These are phyloP conservation scores for Novumbra hubbsi DNA, from an alignment of 2,797 vertebrate species.

Conservation along the genomic window DNA sequence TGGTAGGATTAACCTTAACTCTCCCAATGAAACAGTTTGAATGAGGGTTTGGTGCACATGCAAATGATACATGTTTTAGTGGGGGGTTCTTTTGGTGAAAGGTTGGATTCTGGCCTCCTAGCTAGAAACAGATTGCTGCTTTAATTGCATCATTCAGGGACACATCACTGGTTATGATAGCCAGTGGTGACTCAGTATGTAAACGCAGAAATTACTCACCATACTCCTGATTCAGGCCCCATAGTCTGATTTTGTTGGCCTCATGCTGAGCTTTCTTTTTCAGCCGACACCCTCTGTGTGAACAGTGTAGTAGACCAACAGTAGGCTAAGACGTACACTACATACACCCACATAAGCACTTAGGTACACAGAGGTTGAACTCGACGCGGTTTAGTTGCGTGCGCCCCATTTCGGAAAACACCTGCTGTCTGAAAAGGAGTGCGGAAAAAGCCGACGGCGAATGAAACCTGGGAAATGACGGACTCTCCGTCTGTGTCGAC, in stretches of 20 bases:
- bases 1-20: too few relatives aligned
- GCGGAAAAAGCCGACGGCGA: neutral
- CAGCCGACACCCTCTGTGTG: neutral
- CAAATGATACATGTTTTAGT: too few relatives aligned
- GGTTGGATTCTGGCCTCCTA: neutral
- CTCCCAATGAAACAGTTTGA: too few relatives aligned
- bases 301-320: neutral
- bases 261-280: conserved; percentile 6
- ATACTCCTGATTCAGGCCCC: neutral
- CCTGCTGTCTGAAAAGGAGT: neutral
- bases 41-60: too few relatives aligned
- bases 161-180: neutral
- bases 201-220: neutral
- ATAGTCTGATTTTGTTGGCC: neutral
- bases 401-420: too few relatives aligned
- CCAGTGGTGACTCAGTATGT: neutral
- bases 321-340: neutral
- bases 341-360: neutral
- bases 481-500: too few relatives aligned
- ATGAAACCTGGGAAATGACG: too few relatives aligned
- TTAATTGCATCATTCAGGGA: neutral
- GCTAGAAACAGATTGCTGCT: neutral
- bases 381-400: too few relatives aligned
- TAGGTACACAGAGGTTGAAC: too few relatives aligned
- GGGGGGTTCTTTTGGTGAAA: neutral